Base-by-base conservation (phyloP, 2,113 vertebrate species). In the Myiagra hebetior region DNA sequence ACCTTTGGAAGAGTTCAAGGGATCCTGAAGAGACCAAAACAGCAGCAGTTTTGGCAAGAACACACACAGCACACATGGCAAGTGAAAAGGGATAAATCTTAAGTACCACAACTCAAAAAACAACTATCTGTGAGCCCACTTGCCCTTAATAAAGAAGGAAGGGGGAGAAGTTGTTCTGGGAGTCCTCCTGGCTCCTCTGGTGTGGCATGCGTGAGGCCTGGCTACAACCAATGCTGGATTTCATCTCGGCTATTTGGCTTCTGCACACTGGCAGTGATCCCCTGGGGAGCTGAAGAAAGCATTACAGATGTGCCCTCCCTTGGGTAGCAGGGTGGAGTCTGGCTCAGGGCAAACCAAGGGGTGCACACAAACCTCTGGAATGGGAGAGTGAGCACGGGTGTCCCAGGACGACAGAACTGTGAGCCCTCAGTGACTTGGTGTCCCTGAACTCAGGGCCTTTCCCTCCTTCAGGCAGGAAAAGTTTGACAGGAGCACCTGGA, bases 21-120 rank as follows among this genome's bases (percentile, higher is more conserved):
- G n/a, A 67, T 52, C 75, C 59, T 11, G 19, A 69, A 65, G 35
- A 78, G 80, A 70, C 26, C 63, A n/a, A 30, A 82, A 33, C 15
- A 78, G 79, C 76, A 74, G 57, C 59, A 23, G 21, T 55, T 86
- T 73, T 88, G 79, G 90, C 90, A 90, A 84, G 50, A 91, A 67
- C 37, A 52, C 60, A 47, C 44, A 41, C 2, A 76, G 46, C 68
- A 74, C 42, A 49, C 17, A 33, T 10, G 50, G 77, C 63, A 91
- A 37, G 44, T 37, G 46, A 28, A 59, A 87, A 9, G 11, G 41
- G 33, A n/a, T 27, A 72, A 82, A 50, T 22, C 11, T 37, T 37
- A 67, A 85, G 52, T 30, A 89, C 49, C 69, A 42, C 68, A 74
- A 60, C 49, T 27, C 35, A 82, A 75, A 75, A 50, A 14, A 18